Conservation (phyloP, 2,797 vertebrate genomes). For the Myiotriccus ornatus region DNA sequence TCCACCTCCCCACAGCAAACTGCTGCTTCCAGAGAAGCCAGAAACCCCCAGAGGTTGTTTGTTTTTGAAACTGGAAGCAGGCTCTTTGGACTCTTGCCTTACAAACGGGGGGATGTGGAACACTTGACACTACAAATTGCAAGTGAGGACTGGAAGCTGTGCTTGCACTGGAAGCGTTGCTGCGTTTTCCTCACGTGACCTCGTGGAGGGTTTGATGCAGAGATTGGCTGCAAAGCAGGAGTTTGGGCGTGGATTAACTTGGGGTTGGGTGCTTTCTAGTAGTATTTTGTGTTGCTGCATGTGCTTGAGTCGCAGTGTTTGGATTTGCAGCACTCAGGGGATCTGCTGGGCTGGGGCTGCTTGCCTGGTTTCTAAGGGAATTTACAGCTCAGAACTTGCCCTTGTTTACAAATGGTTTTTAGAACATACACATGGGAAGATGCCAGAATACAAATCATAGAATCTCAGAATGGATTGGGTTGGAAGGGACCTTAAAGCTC, state of each 20-base stretch:
- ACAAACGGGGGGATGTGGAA: background rate
- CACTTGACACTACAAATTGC: background rate
- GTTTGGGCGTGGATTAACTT: fast-evolving
- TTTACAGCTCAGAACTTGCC: background rate
- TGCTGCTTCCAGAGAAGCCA: constrained; percentile 31
- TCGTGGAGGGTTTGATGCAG: background rate
- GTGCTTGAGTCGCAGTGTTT: fast-evolving
- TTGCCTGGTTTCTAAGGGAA: background rate
- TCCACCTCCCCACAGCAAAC: constrained; percentile 47
- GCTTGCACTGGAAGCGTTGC: background rate
- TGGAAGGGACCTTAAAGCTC: background rate
- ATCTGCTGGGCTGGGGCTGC: fast-evolving
- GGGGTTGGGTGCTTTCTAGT: background rate
- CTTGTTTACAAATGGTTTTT: background rate
- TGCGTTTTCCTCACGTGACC: background rate
- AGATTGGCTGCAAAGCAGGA: background rate
- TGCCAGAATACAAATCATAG: background rate
- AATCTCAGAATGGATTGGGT: background rate
- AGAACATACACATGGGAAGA: background rate
- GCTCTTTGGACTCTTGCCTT: background rate
- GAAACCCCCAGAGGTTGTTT: constrained; percentile 8
- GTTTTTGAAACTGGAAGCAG: constrained; percentile 46
- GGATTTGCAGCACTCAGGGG: background rate
- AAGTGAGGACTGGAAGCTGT: background rate
- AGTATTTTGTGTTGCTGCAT: background rate